These are phyloP conservation scores for Diachasma alloeum DNA, from an alignment of 1,140 invertebrate species.

Conservation along the genomic window DNA sequence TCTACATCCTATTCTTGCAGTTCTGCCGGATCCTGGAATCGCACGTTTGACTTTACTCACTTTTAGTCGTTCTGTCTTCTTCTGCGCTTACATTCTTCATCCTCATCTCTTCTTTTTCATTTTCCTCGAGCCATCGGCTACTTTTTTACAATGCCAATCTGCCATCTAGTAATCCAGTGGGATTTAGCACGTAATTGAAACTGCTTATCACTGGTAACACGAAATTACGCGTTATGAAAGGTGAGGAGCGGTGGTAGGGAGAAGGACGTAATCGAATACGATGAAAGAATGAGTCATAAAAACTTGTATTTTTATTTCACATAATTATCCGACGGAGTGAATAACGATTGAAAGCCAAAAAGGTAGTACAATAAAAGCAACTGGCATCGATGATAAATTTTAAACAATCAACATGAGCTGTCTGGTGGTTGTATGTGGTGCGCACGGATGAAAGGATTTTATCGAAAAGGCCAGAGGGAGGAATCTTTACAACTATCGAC, in stretches of 20 bases:
- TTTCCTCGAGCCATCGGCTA: background rate
- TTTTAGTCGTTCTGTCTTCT: background rate
- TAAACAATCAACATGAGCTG: constrained; percentile 24
- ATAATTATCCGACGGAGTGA: background rate
- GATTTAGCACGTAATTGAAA: constrained; percentile 1
- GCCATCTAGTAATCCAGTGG: background rate
- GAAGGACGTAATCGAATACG: background rate
- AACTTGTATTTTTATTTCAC: constrained; percentile 1
- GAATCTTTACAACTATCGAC: constrained; percentile 18
- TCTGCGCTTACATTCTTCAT: background rate
- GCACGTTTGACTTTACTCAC: background rate
- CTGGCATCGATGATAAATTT: constrained; percentile 18
- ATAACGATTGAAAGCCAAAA: constrained; percentile 18
- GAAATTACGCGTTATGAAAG: background rate
- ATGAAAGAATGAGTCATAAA: background rate
- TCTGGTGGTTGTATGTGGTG: constrained; percentile 10
- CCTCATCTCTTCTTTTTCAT: background rate
- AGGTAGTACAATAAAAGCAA: constrained; percentile 10
- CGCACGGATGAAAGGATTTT: constrained; percentile 17
- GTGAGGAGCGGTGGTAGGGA: background rate
- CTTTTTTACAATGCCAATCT: background rate
- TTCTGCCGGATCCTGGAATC: background rate
- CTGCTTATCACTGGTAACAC: background rate
- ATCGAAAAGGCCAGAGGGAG: constrained; percentile 15
- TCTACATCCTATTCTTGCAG: background rate